Conservation (phyloP, 2,113 vertebrate genomes). For the Macroglossus sobrinus region DNA sequence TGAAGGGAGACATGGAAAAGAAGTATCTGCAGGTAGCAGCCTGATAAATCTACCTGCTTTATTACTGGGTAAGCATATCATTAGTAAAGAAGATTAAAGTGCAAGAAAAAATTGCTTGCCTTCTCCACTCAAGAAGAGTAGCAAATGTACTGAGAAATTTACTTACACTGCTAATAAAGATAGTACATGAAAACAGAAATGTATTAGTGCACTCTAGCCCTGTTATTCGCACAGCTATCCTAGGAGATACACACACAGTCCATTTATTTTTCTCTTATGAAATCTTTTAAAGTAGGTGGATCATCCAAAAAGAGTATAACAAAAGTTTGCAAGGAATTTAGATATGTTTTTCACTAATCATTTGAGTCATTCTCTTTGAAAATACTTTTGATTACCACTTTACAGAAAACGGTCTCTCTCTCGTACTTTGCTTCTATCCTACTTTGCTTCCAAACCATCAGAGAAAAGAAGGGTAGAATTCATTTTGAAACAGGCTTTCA, state of each 20-base stretch:
- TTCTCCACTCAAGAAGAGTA: not conserved
- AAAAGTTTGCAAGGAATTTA: slow-evolving; percentile 43
- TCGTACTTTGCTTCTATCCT: slow-evolving; percentile 40
- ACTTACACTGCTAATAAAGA: not conserved
- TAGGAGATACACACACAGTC: not conserved
- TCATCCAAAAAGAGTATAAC: not conserved
- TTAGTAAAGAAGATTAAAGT: not conserved
- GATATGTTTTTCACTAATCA: slow-evolving; percentile 39
- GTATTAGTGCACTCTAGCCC: not conserved
- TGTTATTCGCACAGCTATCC: not conserved
- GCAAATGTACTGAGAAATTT: not conserved
- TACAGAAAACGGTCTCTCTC: slow-evolving; percentile 17
- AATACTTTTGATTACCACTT: slow-evolving; percentile 40
- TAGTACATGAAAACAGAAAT: not conserved
- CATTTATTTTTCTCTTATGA: slow-evolving; percentile 55
- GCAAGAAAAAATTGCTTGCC: not conserved
- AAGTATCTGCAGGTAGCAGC: not conserved
- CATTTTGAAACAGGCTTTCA: slow-evolving; percentile 1
- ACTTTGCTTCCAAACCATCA: slow-evolving; percentile 39
- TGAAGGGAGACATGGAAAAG: not conserved
- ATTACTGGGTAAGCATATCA: not conserved
- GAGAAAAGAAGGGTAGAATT: slow-evolving; percentile 30
- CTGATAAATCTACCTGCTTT: not conserved
- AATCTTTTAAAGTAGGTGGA: slow-evolving; percentile 35
- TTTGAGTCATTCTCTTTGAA: slow-evolving; percentile 51